A percentile compares a stretch with the other conserved stretches of the same genome.
Conservation (phyloP, 2,113 vertebrate species). For the Oryzias curvinotus region DNA sequence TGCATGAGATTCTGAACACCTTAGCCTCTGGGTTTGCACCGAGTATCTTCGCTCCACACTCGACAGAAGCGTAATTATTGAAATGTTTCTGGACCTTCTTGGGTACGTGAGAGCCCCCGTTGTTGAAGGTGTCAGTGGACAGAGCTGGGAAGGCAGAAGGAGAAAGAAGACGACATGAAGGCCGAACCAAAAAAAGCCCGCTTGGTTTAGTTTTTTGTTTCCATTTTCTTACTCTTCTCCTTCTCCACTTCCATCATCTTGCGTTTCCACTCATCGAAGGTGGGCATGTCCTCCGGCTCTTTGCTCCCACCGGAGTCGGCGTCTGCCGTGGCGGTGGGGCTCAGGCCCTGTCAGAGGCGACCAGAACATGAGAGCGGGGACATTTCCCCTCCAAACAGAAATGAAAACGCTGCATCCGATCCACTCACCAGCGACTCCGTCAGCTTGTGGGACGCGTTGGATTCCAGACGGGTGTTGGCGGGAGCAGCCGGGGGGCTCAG, state of each 20-base stretch:
- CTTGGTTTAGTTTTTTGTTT: background rate
- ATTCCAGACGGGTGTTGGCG: conserved; percentile 38
- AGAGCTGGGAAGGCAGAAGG: conserved; percentile 76
- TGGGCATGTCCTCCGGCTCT: conserved; percentile 91
- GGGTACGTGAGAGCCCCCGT: conserved; percentile 77
- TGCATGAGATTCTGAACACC: conserved; percentile 70
- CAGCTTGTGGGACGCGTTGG: conserved; percentile 52
- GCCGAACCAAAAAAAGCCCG: background rate
- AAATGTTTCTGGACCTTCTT: conserved; percentile 96
- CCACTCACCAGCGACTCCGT: conserved; percentile 54
- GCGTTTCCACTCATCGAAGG: conserved; percentile 98
- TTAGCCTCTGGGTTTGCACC: conserved; percentile 94
- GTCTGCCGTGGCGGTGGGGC: conserved; percentile 77
- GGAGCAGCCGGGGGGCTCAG: conserved; percentile 26
- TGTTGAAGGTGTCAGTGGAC: conserved; percentile 85
- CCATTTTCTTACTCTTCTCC: conserved; percentile 87
- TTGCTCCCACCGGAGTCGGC: conserved; percentile 81
- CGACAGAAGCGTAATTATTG: conserved; percentile 99
- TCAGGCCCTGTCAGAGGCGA: conserved; percentile 56
- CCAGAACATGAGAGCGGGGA: conserved; percentile 43
- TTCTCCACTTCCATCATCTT: conserved; percentile 98
- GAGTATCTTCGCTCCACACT: conserved; percentile 97
- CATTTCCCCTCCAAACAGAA: conserved; percentile 14
- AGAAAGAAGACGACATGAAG: background rate
- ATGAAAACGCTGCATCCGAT: background rate